Evolutionary conservation across 2,113 vertebrate genomes (phyloP).

Genomic region (Microtus richardsoni): DNA sequence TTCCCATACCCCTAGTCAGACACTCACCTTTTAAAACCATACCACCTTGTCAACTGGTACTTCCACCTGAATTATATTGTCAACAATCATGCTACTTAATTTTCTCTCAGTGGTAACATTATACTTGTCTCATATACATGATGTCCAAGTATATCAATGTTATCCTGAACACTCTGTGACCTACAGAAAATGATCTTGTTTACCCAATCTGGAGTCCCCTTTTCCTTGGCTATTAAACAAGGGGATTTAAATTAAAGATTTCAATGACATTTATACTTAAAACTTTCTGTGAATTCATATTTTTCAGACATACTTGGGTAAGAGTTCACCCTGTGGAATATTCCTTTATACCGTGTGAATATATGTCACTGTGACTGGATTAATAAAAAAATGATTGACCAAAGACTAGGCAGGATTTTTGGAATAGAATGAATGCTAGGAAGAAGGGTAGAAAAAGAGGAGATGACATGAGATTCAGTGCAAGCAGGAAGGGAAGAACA

Average conservation of each 20-base stretch:
- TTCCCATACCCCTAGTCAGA: background rate
- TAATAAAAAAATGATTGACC: no score
- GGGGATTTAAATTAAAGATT: background rate
- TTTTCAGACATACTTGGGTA: background rate
- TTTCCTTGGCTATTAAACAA: background rate
- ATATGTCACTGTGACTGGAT: no score
- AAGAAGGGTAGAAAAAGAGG: no score
- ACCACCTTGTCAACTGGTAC: background rate
- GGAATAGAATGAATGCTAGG: no score
- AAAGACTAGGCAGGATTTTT: no score
- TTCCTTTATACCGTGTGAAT: no score
- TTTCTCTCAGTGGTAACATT: background rate
- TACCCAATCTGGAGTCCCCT: background rate
- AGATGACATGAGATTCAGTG: no score
- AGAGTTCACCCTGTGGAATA: background rate
- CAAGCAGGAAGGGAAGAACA: no score
- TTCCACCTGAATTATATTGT: background rate
- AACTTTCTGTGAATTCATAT: background rate
- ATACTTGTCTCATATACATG: background rate
- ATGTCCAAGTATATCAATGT: background rate
- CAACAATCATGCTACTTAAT: background rate
- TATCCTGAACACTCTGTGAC: background rate
- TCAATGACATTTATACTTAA: background rate
- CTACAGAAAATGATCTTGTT: background rate
- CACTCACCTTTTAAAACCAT: background rate